Conservation (phyloP, 2,797 vertebrate genomes). For the Eulemur albifrons region DNA sequence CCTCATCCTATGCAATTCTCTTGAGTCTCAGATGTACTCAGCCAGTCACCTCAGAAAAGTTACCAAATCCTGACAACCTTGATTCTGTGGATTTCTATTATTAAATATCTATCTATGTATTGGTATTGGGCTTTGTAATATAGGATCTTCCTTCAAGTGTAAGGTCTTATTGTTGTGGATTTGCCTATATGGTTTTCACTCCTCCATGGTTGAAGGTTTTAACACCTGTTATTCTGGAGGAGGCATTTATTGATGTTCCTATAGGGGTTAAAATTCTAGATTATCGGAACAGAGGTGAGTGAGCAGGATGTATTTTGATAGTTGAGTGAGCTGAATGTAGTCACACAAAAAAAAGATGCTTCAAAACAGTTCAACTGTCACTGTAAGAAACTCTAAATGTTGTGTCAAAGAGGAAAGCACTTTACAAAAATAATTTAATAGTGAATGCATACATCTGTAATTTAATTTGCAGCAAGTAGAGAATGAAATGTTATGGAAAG, state of each 20-base stretch:
- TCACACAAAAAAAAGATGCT: not conserved
- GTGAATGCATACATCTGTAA: not conserved
- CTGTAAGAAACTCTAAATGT: conserved; percentile 1
- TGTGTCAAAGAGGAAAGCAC: not conserved
- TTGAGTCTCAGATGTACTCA: not conserved
- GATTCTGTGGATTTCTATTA: not conserved
- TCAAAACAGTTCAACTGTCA: conserved; percentile 6
- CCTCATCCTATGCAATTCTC: not conserved
- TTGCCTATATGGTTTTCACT: not conserved
- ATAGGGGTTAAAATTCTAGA: not conserved
- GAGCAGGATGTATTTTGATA: not conserved
- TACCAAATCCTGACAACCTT: not conserved
- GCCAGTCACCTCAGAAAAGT: not conserved
- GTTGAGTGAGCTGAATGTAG: not conserved
- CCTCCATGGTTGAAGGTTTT: not conserved
- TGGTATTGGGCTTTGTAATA: not conserved
- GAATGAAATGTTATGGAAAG: not conserved
- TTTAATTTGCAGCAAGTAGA: conserved; percentile 4
- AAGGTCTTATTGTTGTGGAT: not conserved
- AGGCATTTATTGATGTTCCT: not conserved
- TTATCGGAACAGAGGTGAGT: not conserved
- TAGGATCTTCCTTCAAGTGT: too few relatives aligned
- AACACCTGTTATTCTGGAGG: not conserved
- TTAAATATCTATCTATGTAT: not conserved
- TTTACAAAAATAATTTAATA: not conserved